phyloP scores from a whole-genome alignment of 2,797 vertebrate genomes.

The Eutrigla gurnardus region DNA sequence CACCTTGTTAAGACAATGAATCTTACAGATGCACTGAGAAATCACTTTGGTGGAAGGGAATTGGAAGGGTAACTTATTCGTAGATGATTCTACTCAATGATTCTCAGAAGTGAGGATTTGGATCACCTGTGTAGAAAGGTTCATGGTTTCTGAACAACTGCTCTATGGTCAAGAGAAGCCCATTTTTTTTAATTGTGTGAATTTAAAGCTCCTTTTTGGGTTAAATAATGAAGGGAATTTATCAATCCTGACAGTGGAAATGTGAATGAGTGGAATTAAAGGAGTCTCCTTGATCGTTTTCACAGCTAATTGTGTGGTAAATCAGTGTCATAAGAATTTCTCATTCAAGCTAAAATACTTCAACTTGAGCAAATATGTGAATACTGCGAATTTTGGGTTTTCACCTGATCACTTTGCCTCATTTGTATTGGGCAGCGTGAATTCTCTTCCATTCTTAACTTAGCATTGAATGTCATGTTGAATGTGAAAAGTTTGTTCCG shows the following conservation, averaged over 20 bases:
- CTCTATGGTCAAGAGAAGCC: not conserved
- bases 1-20: conserved; percentile 50
- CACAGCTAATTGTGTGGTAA: no score
- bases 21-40: not conserved
- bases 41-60: not conserved
- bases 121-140: not conserved
- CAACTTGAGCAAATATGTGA: no score
- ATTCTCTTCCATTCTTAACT: no score
- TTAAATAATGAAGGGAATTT: conserved; percentile 1
- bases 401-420: no score
- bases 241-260: not conserved
- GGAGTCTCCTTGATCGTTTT: no score
- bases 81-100: not conserved
- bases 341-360: no score
- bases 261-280: not conserved
- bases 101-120: not conserved
- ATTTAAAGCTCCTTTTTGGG: not conserved
- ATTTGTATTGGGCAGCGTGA: no score
- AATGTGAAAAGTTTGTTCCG: no score
- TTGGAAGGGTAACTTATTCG: not conserved
- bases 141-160: not conserved
- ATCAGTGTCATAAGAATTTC: no score
- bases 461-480: no score
- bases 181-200: not conserved
- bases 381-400: no score